Evolutionary conservation across 2,797 vertebrate genomes (phyloP), one percentile per base, ranked within the genome.

Genomic region (Triplophysa bombifrons): DNA sequence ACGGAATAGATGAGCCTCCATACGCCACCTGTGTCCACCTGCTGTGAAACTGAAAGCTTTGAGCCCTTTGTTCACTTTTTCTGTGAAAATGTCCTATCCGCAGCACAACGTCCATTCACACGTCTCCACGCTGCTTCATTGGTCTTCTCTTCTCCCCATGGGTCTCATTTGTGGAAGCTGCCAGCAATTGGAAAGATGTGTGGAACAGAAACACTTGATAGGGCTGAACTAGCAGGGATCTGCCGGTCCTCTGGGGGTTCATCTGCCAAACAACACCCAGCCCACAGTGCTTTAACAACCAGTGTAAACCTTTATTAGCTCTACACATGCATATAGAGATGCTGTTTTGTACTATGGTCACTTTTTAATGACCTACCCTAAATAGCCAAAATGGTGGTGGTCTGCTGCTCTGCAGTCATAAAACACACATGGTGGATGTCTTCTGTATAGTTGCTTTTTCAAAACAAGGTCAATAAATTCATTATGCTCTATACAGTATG

Each of bases 81-180:
- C 64, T 51, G 38, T 58, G 63, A 66, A 80, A 66, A 73, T 48
- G 70, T 66, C 25, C 61, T 80, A 5, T 73, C 34, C 65, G 51
- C 50, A 19, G 56, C 69, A 72, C 61, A 72, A 44, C 13, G 20
- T 30, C 44, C 8, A 3, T n/a, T 64, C 64, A 25, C 50, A 67
- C 46, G 70, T 72, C 61, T 80, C 46, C 50, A 72, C 48, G 61
- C 77, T 73, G 78, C 78, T 73, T 80, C 77, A 48, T 48, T 80
- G 70, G 69, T 73, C 78, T 66, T 25, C 86, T 86, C 76, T 81
- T 75, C 82, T 77, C 88, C 91, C 91, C 86, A 64, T 87, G 91
- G 91, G 90, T 88, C 89, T 92, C 91, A 92, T 92, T 93, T 92
- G 90, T 87, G 88, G 86, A 88, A 85, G 89, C 88, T 87, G 87